Evolutionary conservation across 2,113 vertebrate genomes (phyloP).

Genomic region (Saccopteryx bilineata): DNA sequence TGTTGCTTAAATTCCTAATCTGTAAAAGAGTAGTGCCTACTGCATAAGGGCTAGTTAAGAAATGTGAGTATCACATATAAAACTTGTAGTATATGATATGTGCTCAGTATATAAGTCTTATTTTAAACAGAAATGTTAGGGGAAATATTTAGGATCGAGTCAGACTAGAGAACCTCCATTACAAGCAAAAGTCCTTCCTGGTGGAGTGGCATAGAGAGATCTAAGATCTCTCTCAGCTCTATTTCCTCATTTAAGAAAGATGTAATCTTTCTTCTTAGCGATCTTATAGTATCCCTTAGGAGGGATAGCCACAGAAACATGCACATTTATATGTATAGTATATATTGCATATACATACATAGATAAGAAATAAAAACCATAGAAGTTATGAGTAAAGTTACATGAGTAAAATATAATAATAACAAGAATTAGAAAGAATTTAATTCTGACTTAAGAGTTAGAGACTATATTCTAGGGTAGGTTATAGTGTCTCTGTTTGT

Average conservation of each 20-base stretch:
- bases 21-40: neutral
- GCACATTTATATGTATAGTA: neutral
- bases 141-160: neutral
- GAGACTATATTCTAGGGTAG: neutral
- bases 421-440: neutral
- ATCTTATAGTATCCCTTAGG: neutral
- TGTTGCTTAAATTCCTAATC: neutral
- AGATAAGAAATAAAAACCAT: neutral
- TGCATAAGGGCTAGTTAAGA: neutral
- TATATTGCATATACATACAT: neutral
- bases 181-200: neutral
- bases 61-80: neutral
- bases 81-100: neutral
- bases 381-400: neutral
- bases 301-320: neutral
- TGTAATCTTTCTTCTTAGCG: neutral
- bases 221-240: neutral
- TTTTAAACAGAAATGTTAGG: neutral
- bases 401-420: neutral
- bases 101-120: neutral
- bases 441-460: slow-evolving; percentile 12
- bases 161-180: neutral
- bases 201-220: neutral
- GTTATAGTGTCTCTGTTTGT: neutral
- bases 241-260: neutral